These are phyloP conservation scores for Lepidocyrtinus sp. DNA, from an alignment of 2,888 invertebrate genomes.

Conservation along the genomic window DNA sequence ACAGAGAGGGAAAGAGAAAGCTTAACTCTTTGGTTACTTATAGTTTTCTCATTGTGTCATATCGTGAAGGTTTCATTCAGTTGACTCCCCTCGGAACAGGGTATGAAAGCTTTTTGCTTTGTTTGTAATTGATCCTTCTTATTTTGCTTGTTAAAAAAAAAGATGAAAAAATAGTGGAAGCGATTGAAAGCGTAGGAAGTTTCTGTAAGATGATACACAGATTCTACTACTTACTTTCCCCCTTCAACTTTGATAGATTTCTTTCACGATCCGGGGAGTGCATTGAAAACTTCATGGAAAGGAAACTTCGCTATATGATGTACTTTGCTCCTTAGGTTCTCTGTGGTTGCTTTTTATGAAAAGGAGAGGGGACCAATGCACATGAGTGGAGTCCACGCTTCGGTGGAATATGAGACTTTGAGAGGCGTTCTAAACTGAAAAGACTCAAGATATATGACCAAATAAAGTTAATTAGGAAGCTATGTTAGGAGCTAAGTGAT, in stretches of 20 bases:
- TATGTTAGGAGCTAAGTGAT: slow-evolving; percentile 10
- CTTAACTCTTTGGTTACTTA: slow-evolving; percentile 20
- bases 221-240: slow-evolving; percentile 10
- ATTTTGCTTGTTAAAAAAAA: slow-evolving; percentile 13
- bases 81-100: slow-evolving; percentile 17
- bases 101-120: background rate
- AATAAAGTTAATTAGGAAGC: slow-evolving; percentile 1
- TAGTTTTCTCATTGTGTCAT: background rate
- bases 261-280: background rate
- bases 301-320: no score
- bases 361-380: no score
- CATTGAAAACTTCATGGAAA: background rate
- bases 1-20: background rate
- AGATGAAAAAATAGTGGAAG: background rate
- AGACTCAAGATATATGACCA: background rate
- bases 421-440: background rate
- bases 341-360: no score
- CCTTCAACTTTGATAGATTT: background rate
- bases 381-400: no score
- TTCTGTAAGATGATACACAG: background rate
- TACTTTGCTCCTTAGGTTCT: no score
- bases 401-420: no score
- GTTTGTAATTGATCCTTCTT: slow-evolving; percentile 27
- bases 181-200: background rate
- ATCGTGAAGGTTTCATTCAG: background rate